phyloP scores from a whole-genome alignment of 2,113 vertebrate species.

The Hiodon alosoides region DNA sequence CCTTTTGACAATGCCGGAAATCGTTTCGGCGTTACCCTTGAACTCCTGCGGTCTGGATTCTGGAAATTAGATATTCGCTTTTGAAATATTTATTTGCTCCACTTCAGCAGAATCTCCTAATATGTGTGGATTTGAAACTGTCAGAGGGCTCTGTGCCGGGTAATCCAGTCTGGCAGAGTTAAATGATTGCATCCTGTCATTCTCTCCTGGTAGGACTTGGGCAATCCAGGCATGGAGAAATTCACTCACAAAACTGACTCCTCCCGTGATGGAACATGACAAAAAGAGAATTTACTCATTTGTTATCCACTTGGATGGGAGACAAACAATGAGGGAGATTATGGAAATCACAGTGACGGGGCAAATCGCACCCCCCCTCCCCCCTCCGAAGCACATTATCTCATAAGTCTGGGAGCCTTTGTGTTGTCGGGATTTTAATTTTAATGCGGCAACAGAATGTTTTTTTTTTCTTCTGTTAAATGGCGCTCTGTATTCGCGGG shows the following conservation, averaged over 20 bases:
- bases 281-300: slow-evolving; percentile 45
- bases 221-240: slow-evolving; percentile 30
- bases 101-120: not conserved
- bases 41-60: not conserved
- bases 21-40: not conserved
- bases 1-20: not conserved
- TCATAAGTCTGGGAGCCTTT: slow-evolving; percentile 1
- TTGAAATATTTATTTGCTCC: slow-evolving; percentile 7
- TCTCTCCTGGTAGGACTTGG: slow-evolving; percentile 24
- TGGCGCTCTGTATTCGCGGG: not conserved
- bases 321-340: slow-evolving; percentile 37
- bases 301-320: slow-evolving; percentile 38
- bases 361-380: slow-evolving; percentile 9
- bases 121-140: not conserved
- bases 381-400: slow-evolving; percentile 4
- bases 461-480: slow-evolving; percentile 10
- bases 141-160: not conserved
- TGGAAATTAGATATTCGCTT: slow-evolving; percentile 12
- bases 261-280: slow-evolving; percentile 46
- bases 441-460: slow-evolving; percentile 4
- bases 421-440: slow-evolving; percentile 14
- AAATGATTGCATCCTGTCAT: slow-evolving; percentile 34
- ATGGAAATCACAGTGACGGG: slow-evolving; percentile 34
- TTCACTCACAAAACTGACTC: slow-evolving; percentile 27
- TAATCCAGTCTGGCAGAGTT: slow-evolving; percentile 24